Evolutionary conservation across 2,888 invertebrate species (phyloP).

Genomic region (Clepsis dumicolana): DNA sequence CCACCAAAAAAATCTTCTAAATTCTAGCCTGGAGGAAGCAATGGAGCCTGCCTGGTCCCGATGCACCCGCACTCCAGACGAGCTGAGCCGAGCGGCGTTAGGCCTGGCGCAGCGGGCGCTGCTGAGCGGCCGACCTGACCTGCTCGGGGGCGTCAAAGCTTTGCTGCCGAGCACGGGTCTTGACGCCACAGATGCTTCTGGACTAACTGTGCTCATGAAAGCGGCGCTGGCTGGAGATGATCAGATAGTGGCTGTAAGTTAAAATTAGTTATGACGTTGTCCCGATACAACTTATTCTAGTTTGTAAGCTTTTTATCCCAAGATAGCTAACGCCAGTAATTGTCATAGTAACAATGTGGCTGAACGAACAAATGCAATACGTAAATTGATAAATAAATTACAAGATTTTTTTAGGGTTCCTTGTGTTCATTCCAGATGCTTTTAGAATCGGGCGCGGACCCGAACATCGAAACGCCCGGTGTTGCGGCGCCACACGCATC

Average conservation of each 20-base stretch:
- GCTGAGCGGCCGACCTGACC: conserved; percentile 91
- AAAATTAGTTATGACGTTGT: not conserved
- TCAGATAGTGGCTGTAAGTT: conserved; percentile 86
- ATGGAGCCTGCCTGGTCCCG: conserved; percentile 80
- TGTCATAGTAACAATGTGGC: no score
- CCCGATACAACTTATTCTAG: no score
- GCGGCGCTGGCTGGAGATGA: conserved; percentile 93
- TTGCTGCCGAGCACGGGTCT: conserved; percentile 89
- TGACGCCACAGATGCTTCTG: conserved; percentile 92
- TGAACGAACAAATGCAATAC: no score
- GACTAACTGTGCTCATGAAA: conserved; percentile 94
- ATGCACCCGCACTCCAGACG: conserved; percentile 73
- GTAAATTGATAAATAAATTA: no score
- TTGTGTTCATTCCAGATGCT: conserved; percentile 87
- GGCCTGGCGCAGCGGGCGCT: conserved; percentile 93
- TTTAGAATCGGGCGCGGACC: conserved; percentile 93
- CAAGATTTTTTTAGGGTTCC: no score
- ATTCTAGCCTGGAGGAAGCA: conserved; percentile 84
- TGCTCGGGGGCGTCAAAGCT: conserved; percentile 91
- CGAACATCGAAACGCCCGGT: conserved; percentile 92
- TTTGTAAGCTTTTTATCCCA: no score
- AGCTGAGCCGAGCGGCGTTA: conserved; percentile 88
- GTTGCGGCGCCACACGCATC: conserved; percentile 68
- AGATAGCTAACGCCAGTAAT: no score
- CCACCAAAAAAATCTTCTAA: not conserved